phyloP scores from a whole-genome alignment of 2,888 invertebrate genomes.

The Clostera curtula region DNA sequence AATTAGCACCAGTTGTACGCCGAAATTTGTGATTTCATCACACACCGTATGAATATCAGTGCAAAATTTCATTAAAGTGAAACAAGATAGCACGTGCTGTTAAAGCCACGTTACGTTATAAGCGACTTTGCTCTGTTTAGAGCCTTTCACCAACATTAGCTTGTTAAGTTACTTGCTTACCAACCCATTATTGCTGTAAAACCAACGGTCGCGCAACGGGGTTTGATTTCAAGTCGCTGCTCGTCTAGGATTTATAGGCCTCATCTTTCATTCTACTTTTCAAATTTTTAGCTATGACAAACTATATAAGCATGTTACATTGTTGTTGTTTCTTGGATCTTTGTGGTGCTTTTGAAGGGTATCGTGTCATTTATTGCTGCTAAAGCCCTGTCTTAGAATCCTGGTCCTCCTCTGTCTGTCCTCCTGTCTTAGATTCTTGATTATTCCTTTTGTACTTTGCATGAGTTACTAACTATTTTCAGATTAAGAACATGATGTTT shows the following conservation, averaged over 20 bases:
- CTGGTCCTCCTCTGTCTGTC: too few species aligned
- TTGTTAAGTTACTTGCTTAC: slow-evolving; percentile 47
- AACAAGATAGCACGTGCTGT: slow-evolving; percentile 33
- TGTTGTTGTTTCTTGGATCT: too few species aligned
- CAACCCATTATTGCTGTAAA: slow-evolving; percentile 42
- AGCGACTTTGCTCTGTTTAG: slow-evolving; percentile 32
- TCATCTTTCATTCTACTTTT: not conserved
- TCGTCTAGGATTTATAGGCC: slow-evolving; percentile 4
- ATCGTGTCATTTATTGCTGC: too few species aligned
- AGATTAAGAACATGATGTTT: slow-evolving; percentile 39
- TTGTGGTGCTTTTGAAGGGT: too few species aligned
- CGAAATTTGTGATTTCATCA: slow-evolving; percentile 30
- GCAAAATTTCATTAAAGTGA: slow-evolving; percentile 23
- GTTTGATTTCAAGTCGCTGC: slow-evolving; percentile 25
- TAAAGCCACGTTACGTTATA: slow-evolving; percentile 43
- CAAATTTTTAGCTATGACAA: too few species aligned
- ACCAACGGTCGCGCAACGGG: slow-evolving; percentile 33
- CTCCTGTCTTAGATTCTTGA: too few species aligned
- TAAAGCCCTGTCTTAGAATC: too few species aligned
- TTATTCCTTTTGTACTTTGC: not conserved
- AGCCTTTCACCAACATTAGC: slow-evolving; percentile 52
- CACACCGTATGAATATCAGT: slow-evolving; percentile 23
- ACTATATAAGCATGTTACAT: too few species aligned
- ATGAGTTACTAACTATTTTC: slow-evolving; percentile 16
- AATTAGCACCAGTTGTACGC: slow-evolving; percentile 14